Conservation (phyloP, 1,140 invertebrate genomes). For the Euura lappo region DNA sequence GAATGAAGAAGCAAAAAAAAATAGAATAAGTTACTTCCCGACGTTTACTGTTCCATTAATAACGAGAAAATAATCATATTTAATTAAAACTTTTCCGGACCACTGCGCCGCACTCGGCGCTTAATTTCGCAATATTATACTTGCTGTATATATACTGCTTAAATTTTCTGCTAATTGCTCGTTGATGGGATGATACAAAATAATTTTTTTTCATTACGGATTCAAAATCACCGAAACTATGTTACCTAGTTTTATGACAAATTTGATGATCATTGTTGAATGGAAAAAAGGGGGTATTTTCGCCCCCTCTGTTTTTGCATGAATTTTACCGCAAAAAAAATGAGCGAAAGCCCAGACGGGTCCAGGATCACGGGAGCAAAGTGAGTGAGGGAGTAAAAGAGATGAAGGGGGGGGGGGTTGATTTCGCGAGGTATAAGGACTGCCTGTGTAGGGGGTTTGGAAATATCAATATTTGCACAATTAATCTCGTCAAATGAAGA, state of each 20-base stretch:
- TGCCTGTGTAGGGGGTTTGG: not conserved
- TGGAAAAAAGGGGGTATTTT: too few relatives aligned
- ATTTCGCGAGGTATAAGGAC: not conserved
- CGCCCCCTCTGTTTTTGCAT: too few relatives aligned
- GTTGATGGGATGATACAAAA: not conserved
- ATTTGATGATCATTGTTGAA: too few relatives aligned
- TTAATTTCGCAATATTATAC: not conserved
- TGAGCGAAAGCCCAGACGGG: not conserved
- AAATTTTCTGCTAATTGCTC: not conserved
- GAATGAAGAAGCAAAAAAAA: too few relatives aligned
- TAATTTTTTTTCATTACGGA: not conserved
- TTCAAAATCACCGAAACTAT: too few relatives aligned
- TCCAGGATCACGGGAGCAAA: not conserved
- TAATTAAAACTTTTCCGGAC: constrained; percentile 2
- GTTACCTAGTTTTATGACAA: too few relatives aligned
- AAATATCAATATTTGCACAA: constrained; percentile 7
- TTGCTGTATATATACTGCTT: not conserved
- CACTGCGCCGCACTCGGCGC: not conserved
- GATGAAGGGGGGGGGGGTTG: not conserved
- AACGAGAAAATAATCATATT: not conserved
- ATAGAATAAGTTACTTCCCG: too few relatives aligned
- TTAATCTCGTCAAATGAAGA: constrained; percentile 7
- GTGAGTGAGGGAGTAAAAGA: not conserved
- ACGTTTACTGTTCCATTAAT: too few relatives aligned
- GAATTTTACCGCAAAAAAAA: too few relatives aligned